Evolutionary conservation across 2,888 invertebrate genomes (phyloP), one percentile per base, ranked within the genome.

Genomic region (Agrochola lychnidis): DNA sequence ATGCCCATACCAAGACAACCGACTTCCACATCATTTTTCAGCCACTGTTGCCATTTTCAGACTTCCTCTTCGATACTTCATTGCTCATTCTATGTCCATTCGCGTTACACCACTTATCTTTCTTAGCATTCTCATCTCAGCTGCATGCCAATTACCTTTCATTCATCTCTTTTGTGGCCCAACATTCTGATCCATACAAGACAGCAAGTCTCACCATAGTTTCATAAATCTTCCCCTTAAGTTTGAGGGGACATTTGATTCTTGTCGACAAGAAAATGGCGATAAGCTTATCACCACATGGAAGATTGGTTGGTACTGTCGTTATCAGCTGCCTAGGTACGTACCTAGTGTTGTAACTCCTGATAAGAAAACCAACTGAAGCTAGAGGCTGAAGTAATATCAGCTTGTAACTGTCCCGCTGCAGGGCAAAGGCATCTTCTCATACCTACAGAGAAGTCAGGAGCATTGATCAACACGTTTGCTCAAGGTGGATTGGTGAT

Each of bases 351-450:
- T 36, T 10, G 14, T 19, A 73, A 36, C n/a, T 36, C 19, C n/a
- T 22, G 71, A 53, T 53, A 70, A 72, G 40, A 16, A 53, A 42
- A 53, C 6, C 12, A 25, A 16, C 64, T 70, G 22, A 63, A 42
- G 25, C 40, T 42, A 22, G 19, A 16, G 64, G 19, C 9, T 6
- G 10, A 4, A 6, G 30, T 48, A 57, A 51, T 9, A 30, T 19
- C 4, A 61, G 9, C 10, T 30, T 30, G 59, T 19, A 19, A 19
- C 6, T 51, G 6, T 51, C 51, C 19, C 19, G 7, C 51, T 51
- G 19, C 19, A 51, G 51, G 2, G 19, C 51, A 51, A 19, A 51
- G 51, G 51, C 19, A 7, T 51, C 51, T 7, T 7, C 51, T 19
- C 19, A 19, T 19, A 10, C 10, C 10, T 42, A 51, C 22, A 51